These are phyloP conservation scores for Candidula unifasciata DNA, from an alignment of 2,888 invertebrate species.

Conservation along the genomic window DNA sequence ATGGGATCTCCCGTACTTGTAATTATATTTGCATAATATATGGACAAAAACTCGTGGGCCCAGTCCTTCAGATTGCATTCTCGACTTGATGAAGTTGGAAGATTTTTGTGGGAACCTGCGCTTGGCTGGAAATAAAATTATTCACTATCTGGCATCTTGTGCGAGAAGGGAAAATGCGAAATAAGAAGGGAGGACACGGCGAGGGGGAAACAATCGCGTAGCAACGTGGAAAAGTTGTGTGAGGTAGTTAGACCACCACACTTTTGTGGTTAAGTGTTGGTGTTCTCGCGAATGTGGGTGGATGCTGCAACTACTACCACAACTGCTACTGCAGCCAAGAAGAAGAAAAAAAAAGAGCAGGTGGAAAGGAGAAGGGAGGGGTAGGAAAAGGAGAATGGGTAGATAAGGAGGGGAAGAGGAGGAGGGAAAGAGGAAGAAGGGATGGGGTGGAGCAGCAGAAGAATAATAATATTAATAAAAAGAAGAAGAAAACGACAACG, in stretches of 20 bases:
- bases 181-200: neutral
- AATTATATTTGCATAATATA: conserved; percentile 28
- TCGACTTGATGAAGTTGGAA: conserved; percentile 4
- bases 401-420: conserved; percentile 7
- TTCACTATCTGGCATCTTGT: neutral
- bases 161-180: neutral
- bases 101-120: neutral
- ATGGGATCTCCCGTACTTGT: neutral
- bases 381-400: neutral
- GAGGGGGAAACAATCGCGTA: neutral
- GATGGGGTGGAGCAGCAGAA: neutral
- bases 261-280: neutral
- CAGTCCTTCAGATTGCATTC: neutral
- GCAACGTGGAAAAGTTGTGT: neutral
- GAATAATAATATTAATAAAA: neutral
- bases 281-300: too few species aligned
- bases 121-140: conserved; percentile 21
- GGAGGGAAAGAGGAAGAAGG: neutral
- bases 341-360: neutral
- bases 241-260: too few species aligned
- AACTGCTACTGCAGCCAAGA: too few species aligned
- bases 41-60: neutral
- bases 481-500: neutral
- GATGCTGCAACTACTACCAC: too few species aligned
- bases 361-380: neutral